Percentiles rank a stretch among this genome's conserved stretches.
phyloP scores from a whole-genome alignment of 2,888 invertebrate species.

The Orgyia antiqua region DNA sequence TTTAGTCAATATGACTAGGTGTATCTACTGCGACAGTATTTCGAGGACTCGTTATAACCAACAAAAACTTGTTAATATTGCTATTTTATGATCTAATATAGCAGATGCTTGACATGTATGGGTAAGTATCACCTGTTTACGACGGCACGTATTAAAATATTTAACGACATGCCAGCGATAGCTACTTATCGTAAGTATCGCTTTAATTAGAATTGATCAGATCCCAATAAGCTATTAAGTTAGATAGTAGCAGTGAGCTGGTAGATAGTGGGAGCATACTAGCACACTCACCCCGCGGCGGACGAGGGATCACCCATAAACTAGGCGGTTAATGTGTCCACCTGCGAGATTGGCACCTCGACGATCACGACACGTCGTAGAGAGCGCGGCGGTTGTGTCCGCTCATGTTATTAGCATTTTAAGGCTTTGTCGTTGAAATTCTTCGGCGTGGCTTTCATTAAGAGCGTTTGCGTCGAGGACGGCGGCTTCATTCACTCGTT shows the following conservation, averaged over 20 bases:
- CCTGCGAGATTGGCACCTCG: constrained; percentile 46
- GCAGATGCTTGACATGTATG: no score
- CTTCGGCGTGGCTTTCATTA: constrained; percentile 43
- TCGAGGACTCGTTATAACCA: no score
- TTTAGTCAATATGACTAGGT: no score
- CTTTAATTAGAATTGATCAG: constrained; percentile 8
- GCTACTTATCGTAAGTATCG: constrained; percentile 1
- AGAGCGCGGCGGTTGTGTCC: constrained; percentile 20
- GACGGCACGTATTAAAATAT: neutral
- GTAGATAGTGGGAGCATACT: no score
- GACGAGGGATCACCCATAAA: constrained; percentile 40
- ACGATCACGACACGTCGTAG: constrained; percentile 46
- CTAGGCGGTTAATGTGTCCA: constrained; percentile 43
- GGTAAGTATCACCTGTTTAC: neutral
- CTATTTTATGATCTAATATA: no score
- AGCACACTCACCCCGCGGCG: constrained; percentile 2
- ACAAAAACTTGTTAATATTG: no score
- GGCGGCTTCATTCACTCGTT: constrained; percentile 38
- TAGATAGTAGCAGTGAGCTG: constrained; percentile 1
- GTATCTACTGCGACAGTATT: no score
- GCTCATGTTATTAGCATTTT: constrained; percentile 48
- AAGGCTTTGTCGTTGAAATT: constrained; percentile 45
- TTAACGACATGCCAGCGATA: neutral
- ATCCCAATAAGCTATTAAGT: constrained; percentile 6
- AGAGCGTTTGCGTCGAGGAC: constrained; percentile 26